These are phyloP conservation scores for Oncopodura yosiiana DNA, from an alignment of 1,140 invertebrate species.

Conservation along the genomic window DNA sequence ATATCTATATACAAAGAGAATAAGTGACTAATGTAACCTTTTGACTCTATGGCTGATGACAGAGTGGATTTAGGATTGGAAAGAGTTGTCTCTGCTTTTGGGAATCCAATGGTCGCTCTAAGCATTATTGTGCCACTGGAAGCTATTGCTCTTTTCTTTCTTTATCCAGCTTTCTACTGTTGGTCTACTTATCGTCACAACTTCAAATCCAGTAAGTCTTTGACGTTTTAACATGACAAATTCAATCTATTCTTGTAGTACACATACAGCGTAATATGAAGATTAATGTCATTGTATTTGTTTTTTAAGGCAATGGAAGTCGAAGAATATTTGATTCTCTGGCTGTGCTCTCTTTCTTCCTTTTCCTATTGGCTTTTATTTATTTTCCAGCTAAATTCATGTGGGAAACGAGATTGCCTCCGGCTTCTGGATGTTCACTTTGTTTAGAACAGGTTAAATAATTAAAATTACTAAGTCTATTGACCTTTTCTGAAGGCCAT, in stretches of 20 bases:
- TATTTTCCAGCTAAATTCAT: conserved; percentile 46
- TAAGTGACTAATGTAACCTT: background rate
- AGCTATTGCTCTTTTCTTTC: conserved; percentile 18
- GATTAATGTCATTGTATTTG: background rate
- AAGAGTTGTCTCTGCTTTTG: conserved; percentile 24
- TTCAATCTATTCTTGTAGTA: conserved; percentile 6
- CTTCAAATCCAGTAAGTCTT: background rate
- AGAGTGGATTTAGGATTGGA: conserved; percentile 39
- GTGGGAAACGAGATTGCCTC: conserved; percentile 47
- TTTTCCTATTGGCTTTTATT: conserved; percentile 44
- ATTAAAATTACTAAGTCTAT: background rate
- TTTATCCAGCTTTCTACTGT: conserved; percentile 44
- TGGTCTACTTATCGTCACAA: conserved; percentile 38
- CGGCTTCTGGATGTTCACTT: conserved; percentile 49
- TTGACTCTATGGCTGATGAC: too few relatives aligned
- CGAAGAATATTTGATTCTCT: conserved; percentile 45
- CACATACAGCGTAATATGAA: background rate
- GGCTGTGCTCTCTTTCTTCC: conserved; percentile 40
- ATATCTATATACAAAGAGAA: background rate
- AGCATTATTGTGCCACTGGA: conserved; percentile 20
- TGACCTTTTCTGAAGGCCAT: too few relatives aligned
- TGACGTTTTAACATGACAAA: background rate
- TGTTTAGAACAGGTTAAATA: conserved; percentile 50
- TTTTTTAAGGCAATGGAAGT: conserved; percentile 41
- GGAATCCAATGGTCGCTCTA: conserved; percentile 13